Percentiles rank a stretch among this genome's conserved stretches.
These are phyloP conservation scores for Palythoa heliodiscus DNA, from an alignment of 92 coral and sea anemone species.

Conservation along the genomic window DNA sequence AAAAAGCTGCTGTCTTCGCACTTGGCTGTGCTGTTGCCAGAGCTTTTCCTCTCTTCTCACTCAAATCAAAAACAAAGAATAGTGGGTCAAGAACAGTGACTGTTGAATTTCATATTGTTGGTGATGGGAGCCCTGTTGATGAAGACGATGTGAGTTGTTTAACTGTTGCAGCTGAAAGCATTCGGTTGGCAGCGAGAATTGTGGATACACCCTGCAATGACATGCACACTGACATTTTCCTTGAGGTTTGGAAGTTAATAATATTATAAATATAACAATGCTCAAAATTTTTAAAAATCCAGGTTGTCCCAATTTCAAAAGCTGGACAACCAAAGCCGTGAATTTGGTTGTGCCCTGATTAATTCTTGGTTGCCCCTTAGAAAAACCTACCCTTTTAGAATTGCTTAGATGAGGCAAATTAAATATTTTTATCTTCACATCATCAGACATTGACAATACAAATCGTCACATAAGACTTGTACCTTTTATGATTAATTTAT, in stretches of 20 bases:
- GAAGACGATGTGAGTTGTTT: constrained; percentile 77
- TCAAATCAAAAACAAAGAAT: constrained; percentile 57
- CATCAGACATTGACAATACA: too few relatives aligned
- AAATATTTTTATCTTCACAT: too few relatives aligned
- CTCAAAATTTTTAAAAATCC: neutral
- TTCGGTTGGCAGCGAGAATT: constrained; percentile 85
- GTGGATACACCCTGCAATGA: constrained; percentile 92
- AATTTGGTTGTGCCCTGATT: too few relatives aligned
- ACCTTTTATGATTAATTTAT: too few relatives aligned
- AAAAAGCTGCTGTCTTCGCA: constrained; percentile 81
- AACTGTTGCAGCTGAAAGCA: constrained; percentile 84
- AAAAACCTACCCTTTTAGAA: too few relatives aligned
- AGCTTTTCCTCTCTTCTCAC: constrained; percentile 81
- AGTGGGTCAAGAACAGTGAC: constrained; percentile 65
- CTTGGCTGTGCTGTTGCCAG: constrained; percentile 93
- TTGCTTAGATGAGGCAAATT: too few relatives aligned
- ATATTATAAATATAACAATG: neutral
- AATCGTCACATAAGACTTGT: too few relatives aligned
- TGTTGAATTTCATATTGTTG: constrained; percentile 84
- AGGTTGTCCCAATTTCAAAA: too few relatives aligned
- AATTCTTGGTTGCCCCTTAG: too few relatives aligned
- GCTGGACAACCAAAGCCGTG: too few relatives aligned
- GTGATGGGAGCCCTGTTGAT: constrained; percentile 69
- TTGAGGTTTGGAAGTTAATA: constrained; percentile 65
- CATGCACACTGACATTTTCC: constrained; percentile 93